Evolutionary conservation across 1,140 invertebrate species (phyloP), one percentile per base, ranked within the genome.

Genomic region (Bombus sylvicola): DNA sequence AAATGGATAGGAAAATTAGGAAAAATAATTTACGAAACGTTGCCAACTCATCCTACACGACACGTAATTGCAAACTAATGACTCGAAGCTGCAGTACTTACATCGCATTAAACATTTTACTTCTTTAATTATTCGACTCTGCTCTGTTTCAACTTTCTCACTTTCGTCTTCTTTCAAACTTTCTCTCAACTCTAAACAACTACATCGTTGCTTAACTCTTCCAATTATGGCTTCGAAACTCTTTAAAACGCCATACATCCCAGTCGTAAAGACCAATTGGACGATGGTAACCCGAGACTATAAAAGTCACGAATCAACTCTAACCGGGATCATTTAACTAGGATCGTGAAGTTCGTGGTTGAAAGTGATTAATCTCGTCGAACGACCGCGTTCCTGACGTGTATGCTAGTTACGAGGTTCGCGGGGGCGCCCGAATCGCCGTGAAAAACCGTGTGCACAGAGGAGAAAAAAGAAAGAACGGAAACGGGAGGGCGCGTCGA

Each of bases 321-420:
- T 1, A 53, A 47, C 59, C 31, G 31, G 37, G n/a, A 43, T 72
- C 78, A 47, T 87, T 82, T 82, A 87, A 71, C 34, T 28, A n/a
- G 64, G 41, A 28, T 74, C 10, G 75, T 81, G 64, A 91, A 87
- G 89, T 90, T 53, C 71, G 68, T 80, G 78, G 47, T 72, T 59
- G 31, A 43, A 22, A 62, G 84, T 82, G 86, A 92, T 92, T 91
- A 92, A 92, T 92, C 90, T 89, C 90, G 37, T 81, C 34, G 64
- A 64, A 78, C 66, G 64, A 34, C 31, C 28, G 80, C 74, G 81
- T 87, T 90, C 83, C 41, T 31, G 71, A 73, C 69, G 69, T 73
- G 71, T 43, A 73, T 73, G 71, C 71, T 77, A 77, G 73, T 81
- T 72, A 69, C 69, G 64, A 18, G 62, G n/a, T 6, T 22, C 10